Evolutionary conservation across 2,888 invertebrate genomes (phyloP).

Genomic region (Lasioglossum figueresi): DNA sequence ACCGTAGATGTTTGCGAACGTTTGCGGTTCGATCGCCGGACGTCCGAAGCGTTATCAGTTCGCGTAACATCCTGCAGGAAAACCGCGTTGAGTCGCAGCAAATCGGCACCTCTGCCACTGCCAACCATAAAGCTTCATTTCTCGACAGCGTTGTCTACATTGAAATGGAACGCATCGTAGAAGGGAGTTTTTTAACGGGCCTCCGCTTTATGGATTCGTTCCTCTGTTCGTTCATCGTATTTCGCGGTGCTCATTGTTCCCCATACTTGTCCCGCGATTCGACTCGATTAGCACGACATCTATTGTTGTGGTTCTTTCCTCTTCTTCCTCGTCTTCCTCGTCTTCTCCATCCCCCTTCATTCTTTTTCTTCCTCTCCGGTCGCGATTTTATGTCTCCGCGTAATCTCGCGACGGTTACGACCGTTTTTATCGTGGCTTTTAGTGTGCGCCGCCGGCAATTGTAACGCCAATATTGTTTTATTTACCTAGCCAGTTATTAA

Average conservation of each 20-base stretch:
- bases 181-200: slow-evolving; percentile 3
- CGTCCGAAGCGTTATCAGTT: neutral
- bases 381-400: neutral
- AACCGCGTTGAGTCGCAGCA: neutral
- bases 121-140: neutral
- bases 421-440: slow-evolving; percentile 21
- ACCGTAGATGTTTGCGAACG: neutral
- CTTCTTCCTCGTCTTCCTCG: neutral
- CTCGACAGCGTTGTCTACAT: neutral
- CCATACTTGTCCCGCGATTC: slow-evolving; percentile 19
- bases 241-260: slow-evolving; percentile 11
- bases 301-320: neutral
- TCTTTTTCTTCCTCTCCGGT: neutral
- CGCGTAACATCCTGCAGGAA: neutral
- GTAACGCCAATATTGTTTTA: slow-evolving; percentile 20
- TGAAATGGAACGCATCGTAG: slow-evolving; percentile 22
- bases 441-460: slow-evolving; percentile 16
- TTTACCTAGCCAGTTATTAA: slow-evolving; percentile 22
- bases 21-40: neutral
- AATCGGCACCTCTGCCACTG: neutral
- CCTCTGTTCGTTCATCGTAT: slow-evolving; percentile 15
- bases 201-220: slow-evolving; percentile 28
- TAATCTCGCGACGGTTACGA: slow-evolving; percentile 26
- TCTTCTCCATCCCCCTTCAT: neutral
- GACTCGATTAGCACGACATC: neutral